phyloP scores from a whole-genome alignment of 2,888 invertebrate species.

The Congeria kusceri region DNA sequence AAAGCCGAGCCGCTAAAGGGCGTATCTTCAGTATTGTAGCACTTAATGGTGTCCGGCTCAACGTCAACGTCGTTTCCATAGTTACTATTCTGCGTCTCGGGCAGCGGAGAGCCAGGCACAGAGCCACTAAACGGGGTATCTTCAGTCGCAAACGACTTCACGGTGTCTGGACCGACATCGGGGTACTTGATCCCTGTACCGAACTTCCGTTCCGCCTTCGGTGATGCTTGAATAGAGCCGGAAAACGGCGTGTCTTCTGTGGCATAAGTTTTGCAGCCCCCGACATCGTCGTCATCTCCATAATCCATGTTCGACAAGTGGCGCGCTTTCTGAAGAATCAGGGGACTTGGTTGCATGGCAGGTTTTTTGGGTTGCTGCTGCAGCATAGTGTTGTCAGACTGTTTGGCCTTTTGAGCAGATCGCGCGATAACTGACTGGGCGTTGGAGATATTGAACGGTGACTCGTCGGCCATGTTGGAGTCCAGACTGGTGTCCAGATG shows the following conservation, averaged over 20 bases:
- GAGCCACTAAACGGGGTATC: conserved; percentile 94
- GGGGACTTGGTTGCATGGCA: conserved; percentile 5
- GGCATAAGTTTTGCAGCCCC: conserved; percentile 90
- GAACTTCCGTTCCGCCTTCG: conserved; percentile 41
- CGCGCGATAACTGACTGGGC: conserved; percentile 39
- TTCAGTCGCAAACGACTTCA: conserved; percentile 96
- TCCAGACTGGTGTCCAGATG: conserved; percentile 50
- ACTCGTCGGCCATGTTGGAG: conserved; percentile 54
- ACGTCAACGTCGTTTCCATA: conserved; percentile 48
- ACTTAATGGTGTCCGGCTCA: conserved; percentile 88
- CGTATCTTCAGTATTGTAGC: conserved; percentile 94
- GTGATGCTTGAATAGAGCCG: conserved; percentile 89
- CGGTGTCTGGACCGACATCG: conserved; percentile 89
- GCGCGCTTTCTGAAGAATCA: conserved; percentile 51
- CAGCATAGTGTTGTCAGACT: not conserved
- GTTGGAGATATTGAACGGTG: conserved; percentile 60
- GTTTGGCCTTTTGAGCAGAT: conserved; percentile 12
- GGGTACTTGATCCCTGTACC: conserved; percentile 21
- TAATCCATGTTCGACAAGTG: conserved; percentile 33
- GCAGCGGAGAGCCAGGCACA: conserved; percentile 92
- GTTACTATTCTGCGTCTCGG: conserved; percentile 30
- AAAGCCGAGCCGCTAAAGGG: conserved; percentile 94
- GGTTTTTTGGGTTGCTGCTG: not conserved
- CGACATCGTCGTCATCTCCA: conserved; percentile 86
- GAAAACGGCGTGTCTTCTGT: conserved; percentile 95